Conservation (phyloP, 1,140 invertebrate genomes). For the Pseudoatta argentina region DNA sequence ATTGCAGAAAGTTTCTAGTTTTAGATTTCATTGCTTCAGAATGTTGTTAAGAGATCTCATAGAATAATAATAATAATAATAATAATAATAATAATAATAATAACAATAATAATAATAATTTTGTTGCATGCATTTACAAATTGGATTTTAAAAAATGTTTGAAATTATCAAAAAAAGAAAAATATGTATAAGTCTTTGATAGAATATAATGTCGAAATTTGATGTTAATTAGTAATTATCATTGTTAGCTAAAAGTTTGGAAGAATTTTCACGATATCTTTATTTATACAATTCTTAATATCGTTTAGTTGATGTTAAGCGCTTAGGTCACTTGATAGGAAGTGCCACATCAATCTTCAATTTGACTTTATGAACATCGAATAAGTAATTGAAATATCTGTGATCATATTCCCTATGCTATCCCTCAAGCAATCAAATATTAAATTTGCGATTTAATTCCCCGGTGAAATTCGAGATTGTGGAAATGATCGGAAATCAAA, state of each 20-base stretch:
- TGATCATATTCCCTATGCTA: not conserved
- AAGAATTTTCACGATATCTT: not conserved
- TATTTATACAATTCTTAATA: not conserved
- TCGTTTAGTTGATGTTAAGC: not conserved
- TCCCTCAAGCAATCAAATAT: not conserved
- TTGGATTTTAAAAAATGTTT: too few relatives aligned
- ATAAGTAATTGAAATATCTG: constrained; percentile 3
- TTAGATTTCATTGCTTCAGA: not conserved
- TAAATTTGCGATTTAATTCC: not conserved
- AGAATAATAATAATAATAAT: not conserved
- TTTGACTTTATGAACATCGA: not conserved
- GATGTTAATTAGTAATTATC: not conserved
- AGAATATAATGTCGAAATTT: not conserved
- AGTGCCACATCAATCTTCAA: constrained; percentile 19
- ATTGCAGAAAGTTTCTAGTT: not conserved
- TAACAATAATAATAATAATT: too few relatives aligned
- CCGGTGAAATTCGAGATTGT: not conserved
- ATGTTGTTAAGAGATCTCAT: not conserved
- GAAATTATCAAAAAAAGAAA: too few relatives aligned
- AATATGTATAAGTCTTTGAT: not conserved
- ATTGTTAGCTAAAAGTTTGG: not conserved
- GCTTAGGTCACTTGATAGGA: not conserved
- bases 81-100: too few relatives aligned
- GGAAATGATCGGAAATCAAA: not conserved
- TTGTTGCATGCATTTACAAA: too few relatives aligned